Percentiles rank a stretch among this genome's conserved stretches.
Conservation (phyloP, 1,140 invertebrate species). For the Spodoptera frugiperda region DNA sequence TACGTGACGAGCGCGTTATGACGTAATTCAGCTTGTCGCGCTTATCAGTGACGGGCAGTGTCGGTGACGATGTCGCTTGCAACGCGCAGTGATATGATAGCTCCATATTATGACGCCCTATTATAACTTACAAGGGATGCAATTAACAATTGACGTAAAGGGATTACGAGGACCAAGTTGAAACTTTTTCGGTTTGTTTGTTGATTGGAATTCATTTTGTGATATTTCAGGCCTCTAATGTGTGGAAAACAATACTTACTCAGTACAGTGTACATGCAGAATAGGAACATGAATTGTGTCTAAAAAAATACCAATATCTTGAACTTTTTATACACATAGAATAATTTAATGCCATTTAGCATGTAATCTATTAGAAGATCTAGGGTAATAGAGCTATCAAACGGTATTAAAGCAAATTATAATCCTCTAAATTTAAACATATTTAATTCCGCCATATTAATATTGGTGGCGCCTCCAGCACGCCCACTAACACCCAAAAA, state of each 20-base stretch:
- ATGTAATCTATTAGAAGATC: conserved; percentile 3
- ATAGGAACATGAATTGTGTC: too few species aligned
- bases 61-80: conserved; percentile 31
- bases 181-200: too few species aligned
- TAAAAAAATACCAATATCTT: too few species aligned
- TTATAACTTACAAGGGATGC: conserved; percentile 28
- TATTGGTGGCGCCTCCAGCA: conserved; percentile 21
- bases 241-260: too few species aligned
- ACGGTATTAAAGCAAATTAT: conserved; percentile 20
- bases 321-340: too few species aligned
- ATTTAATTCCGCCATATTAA: conserved; percentile 16
- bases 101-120: conserved; percentile 1
- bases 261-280: too few species aligned
- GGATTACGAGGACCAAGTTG: background rate
- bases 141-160: conserved; percentile 31
- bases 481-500: conserved; percentile 28
- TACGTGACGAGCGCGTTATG: conserved; percentile 16
- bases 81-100: background rate
- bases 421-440: conserved; percentile 16
- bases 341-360: background rate
- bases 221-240: too few species aligned
- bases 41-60: conserved; percentile 45
- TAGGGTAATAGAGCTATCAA: conserved; percentile 38
- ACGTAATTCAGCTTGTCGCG: conserved; percentile 33
- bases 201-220: too few species aligned